Evolutionary conservation across 2,888 invertebrate genomes (phyloP).

Genomic region (Hoplodrina ambigua): DNA sequence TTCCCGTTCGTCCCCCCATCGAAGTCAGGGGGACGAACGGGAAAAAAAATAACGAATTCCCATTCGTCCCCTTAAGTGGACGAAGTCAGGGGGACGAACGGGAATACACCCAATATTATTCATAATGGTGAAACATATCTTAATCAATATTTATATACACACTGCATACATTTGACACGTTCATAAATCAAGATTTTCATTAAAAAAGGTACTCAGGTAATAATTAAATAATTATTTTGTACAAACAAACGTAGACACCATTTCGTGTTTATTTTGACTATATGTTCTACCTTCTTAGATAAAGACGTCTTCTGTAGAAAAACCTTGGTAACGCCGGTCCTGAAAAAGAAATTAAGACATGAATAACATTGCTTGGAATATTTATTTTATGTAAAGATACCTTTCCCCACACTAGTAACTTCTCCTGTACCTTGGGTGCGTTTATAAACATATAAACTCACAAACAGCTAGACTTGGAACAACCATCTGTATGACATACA

Average conservation of each 20-base stretch:
- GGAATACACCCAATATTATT: too few species aligned
- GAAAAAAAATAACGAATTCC: too few species aligned
- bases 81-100: too few species aligned
- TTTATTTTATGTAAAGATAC: too few species aligned
- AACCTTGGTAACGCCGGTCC: conserved; percentile 72
- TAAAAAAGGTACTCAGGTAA: conserved; percentile 63
- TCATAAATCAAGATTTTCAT: conserved; percentile 48
- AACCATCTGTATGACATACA: too few species aligned
- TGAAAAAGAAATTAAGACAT: conserved; percentile 60
- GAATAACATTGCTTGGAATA: neutral
- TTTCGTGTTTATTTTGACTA: conserved; percentile 44
- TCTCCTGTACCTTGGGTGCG: too few species aligned
- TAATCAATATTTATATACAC: conserved; percentile 49
- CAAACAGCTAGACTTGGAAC: too few species aligned
- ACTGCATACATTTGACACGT: conserved; percentile 48
- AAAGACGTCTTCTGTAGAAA: conserved; percentile 71
- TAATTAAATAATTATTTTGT: conserved; percentile 68
- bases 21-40: too few species aligned
- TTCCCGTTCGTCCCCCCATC: too few species aligned
- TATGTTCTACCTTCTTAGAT: conserved; percentile 65
- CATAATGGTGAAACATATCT: conserved; percentile 39
- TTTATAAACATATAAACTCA: too few species aligned
- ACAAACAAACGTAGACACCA: conserved; percentile 57
- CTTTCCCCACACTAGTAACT: too few species aligned
- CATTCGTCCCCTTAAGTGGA: too few species aligned